Percentiles rank a stretch among this genome's conserved stretches.
phyloP scores from a whole-genome alignment of 2,888 invertebrate species.

The Hirtodrosophila histrioides region DNA sequence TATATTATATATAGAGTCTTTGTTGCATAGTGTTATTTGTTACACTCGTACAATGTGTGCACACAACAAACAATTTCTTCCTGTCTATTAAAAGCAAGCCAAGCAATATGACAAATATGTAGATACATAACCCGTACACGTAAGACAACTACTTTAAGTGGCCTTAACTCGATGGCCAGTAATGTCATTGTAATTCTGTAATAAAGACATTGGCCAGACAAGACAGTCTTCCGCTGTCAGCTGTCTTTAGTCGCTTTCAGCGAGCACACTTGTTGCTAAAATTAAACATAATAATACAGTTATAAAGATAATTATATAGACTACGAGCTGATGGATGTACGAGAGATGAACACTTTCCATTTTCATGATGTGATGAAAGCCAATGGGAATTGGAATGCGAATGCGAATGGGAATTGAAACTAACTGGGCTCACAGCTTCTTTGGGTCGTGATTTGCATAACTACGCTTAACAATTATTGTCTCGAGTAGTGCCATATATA shows the following conservation, averaged over 20 bases:
- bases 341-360: conserved; percentile 33
- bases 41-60: conserved; percentile 4
- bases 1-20: no score
- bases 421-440: conserved; percentile 49
- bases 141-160: conserved; percentile 30
- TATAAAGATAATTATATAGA: conserved; percentile 25
- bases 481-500: conserved; percentile 43
- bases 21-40: conserved; percentile 21
- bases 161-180: conserved; percentile 24
- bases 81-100: conserved; percentile 54
- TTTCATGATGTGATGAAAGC: conserved; percentile 24
- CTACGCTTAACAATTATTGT: conserved; percentile 28
- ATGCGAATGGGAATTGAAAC: conserved; percentile 1
- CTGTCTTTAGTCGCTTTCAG: conserved; percentile 18
- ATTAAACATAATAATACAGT: conserved; percentile 45
- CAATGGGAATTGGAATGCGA: conserved; percentile 23
- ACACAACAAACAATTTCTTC: conserved; percentile 61
- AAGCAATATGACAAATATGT: conserved; percentile 21
- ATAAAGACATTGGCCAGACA: conserved; percentile 37
- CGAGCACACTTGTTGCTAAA: conserved; percentile 17
- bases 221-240: conserved; percentile 23
- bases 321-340: background rate
- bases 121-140: conserved; percentile 28
- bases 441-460: conserved; percentile 60
- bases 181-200: conserved; percentile 51